Evolutionary conservation across 2,888 invertebrate species (phyloP), one percentile per base, ranked within the genome.

Genomic region (Dicyrtoma fusca): DNA sequence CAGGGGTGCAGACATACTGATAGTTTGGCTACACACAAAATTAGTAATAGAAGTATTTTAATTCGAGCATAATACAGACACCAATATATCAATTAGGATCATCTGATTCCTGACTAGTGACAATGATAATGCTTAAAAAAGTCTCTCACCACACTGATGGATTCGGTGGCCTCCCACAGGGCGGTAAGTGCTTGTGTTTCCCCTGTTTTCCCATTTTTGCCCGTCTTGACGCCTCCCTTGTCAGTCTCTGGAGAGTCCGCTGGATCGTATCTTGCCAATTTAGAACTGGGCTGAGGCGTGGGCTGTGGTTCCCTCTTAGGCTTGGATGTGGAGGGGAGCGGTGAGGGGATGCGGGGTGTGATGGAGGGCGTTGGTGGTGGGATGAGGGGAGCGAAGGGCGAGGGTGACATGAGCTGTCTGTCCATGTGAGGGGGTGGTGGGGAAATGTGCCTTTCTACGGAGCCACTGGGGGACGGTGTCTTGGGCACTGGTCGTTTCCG

Each of bases 1-100:
- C 69, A n/a, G 69, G 69, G 1, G 53, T 53, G 53, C 14, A 13
- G 53, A 53, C 17, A 13, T 53, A 17, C 53, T 21, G 19, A 10
- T 53, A 21, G 8, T 34, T 34, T 34, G 34, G 34, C 34, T 34
- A 8, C n/a, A n/a, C n/a, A n/a, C n/a, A n/a, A n/a, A n/a, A n/a
- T n/a, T n/a, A n/a, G n/a, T n/a, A n/a, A n/a, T n/a, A n/a, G n/a
- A n/a, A n/a, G n/a, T n/a, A n/a, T n/a, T n/a, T n/a, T n/a, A n/a
- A n/a, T n/a, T n/a, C n/a, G n/a, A n/a, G n/a, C n/a, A n/a, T n/a
- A n/a, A n/a, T n/a, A n/a, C n/a, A n/a, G n/a, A n/a, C n/a, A n/a
- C n/a, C n/a, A n/a, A n/a, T n/a, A n/a, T n/a, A n/a, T n/a, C n/a
- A n/a, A n/a, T n/a, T n/a, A n/a, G n/a, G n/a, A n/a, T n/a, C n/a